Evolutionary conservation across 2,797 vertebrate genomes (phyloP).

Genomic region (Peromyscus aztecus): DNA sequence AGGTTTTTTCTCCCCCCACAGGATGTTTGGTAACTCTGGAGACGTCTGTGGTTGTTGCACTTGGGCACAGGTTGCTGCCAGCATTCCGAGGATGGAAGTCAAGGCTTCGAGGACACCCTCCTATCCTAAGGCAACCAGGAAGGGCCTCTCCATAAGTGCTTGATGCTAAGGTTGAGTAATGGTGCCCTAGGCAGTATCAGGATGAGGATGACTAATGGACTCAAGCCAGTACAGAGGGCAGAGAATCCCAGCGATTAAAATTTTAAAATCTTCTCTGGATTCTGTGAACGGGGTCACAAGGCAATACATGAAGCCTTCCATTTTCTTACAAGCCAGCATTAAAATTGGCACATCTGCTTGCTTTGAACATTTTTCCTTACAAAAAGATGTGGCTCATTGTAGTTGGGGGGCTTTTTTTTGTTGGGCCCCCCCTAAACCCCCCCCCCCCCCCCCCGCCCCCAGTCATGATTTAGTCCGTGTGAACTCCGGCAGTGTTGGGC

Average conservation of each 20-base stretch:
- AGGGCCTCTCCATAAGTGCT: not conserved
- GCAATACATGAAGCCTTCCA: not conserved
- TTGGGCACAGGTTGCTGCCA: not conserved
- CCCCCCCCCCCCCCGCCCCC: no score
- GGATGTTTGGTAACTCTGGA: not conserved
- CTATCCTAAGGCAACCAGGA: not conserved
- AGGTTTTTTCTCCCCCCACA: no score
- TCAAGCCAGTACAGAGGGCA: not conserved
- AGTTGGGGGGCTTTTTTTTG: not conserved
- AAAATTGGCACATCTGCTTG: not conserved
- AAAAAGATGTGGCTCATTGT: not conserved
- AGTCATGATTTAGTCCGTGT: not conserved
- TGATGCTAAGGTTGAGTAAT: not conserved
- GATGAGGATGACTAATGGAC: not conserved
- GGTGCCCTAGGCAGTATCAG: not conserved
- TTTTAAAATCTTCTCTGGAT: not conserved
- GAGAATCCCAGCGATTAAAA: not conserved
- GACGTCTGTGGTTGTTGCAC: not conserved
- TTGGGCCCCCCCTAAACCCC: no score
- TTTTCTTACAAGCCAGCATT: slow-evolving; percentile 41
- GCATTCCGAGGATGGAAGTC: not conserved
- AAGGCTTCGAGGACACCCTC: not conserved
- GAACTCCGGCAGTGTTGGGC: not conserved
- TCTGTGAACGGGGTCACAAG: not conserved
- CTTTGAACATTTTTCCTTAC: not conserved